Evolutionary conservation across 1,140 invertebrate species (phyloP).

Genomic region (Piezodorus guildinii): DNA sequence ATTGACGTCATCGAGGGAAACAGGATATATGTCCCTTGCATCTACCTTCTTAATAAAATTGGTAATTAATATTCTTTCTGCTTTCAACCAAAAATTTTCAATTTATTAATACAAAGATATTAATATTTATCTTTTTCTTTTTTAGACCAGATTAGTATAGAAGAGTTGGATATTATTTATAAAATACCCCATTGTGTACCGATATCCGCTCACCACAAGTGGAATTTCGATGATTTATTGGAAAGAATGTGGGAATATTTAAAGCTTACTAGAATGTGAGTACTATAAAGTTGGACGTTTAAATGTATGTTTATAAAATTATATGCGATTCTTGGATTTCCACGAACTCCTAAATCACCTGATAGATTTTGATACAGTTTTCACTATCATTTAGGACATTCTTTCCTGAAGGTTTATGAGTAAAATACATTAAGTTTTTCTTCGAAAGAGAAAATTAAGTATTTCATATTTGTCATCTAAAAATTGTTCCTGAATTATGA

Average conservation of each 20-base stretch:
- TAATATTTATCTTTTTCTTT: conserved; percentile 27
- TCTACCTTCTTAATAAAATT: conserved; percentile 98
- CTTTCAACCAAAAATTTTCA: too few species aligned
- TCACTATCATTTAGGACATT: too few species aligned
- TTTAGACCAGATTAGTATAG: conserved; percentile 81
- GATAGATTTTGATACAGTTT: too few species aligned
- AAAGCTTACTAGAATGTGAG: conserved; percentile 86
- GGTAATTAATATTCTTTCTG: conserved; percentile 38
- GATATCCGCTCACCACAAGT: conserved; percentile 98
- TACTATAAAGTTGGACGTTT: conserved; percentile 22
- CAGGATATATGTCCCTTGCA: conserved; percentile 93
- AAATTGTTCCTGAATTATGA: too few species aligned
- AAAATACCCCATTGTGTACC: conserved; percentile 99
- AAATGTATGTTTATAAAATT: too few species aligned
- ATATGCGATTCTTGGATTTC: too few species aligned
- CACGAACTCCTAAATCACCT: too few species aligned
- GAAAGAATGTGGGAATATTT: conserved; percentile 99
- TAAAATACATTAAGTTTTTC: too few species aligned
- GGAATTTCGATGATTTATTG: conserved; percentile 99
- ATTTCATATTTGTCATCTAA: too few species aligned
- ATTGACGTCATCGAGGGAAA: conserved; percentile 99
- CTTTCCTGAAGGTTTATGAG: too few species aligned
- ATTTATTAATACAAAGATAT: too few species aligned
- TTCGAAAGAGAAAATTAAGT: too few species aligned
- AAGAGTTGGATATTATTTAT: conserved; percentile 97